Evolutionary conservation across 2,888 invertebrate species (phyloP).

Genomic region (Chrysotoxum bicinctum): DNA sequence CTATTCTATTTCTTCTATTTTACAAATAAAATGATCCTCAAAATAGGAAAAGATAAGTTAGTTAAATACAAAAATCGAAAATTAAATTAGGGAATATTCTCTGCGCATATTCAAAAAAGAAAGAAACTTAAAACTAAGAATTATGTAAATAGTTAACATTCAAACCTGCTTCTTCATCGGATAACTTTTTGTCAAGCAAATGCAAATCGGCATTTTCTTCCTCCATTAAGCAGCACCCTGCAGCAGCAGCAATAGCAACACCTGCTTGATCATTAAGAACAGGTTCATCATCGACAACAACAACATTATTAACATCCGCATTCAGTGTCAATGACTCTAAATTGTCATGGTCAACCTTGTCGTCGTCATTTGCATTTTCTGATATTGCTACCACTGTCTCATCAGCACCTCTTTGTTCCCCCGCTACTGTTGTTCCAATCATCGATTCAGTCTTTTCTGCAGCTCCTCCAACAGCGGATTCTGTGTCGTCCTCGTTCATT

Average conservation of each 20-base stretch:
- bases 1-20: background rate
- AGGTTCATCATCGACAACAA: slow-evolving; percentile 69
- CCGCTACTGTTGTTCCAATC: background rate
- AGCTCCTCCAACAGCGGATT: slow-evolving; percentile 18
- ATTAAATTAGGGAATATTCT: background rate
- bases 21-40: background rate
- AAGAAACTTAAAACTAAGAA: background rate
- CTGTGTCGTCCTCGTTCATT: slow-evolving; percentile 62
- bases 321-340: slow-evolving; percentile 72
- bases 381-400: slow-evolving; percentile 20
- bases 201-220: slow-evolving; percentile 40
- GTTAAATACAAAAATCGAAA: background rate
- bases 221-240: slow-evolving; percentile 6
- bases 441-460: slow-evolving; percentile 47
- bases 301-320: slow-evolving; percentile 68
- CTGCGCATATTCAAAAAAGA: background rate
- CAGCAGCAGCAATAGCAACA: slow-evolving; percentile 9
- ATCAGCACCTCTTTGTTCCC: background rate
- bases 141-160: background rate
- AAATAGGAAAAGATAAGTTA: background rate
- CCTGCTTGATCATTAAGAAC: slow-evolving; percentile 56
- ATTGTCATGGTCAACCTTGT: slow-evolving; percentile 65
- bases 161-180: slow-evolving; percentile 31
- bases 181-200: slow-evolving; percentile 23
- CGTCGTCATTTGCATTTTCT: slow-evolving; percentile 32